Evolutionary conservation across 2,888 invertebrate genomes (phyloP), one percentile per base, ranked within the genome.

Genomic region (Pachydiplax longipennis): DNA sequence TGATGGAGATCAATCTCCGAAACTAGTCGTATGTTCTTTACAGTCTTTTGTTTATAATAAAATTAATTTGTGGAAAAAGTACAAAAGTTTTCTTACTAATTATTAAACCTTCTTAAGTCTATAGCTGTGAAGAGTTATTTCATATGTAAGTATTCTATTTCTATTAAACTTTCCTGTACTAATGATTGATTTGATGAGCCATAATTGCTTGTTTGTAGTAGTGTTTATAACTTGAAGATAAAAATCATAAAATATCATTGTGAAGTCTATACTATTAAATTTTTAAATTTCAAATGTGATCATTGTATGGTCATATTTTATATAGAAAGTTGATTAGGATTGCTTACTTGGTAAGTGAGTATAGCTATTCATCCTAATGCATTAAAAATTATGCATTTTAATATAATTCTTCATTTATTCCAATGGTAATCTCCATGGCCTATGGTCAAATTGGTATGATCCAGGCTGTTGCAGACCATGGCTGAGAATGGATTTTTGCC

Each of bases 381-480:
- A 65, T 15, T 53, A 31, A 8, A 15, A 31, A 18, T 83, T 12
- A 35, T 35, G 3, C 31, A 48, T 12, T 6, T 53, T 83, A 53
- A 83, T 15, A 53, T 13, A 35, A 13, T 31, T 53, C 31, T 83
- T 53, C 83, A 48, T 53, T 53, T 83, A 53, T 83, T 83, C 31
- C 48, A 94, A 98, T 99, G 96, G 96, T 99, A 95, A 99, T 99
- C 95, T 99, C 99, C 92, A 99, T 99, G 98, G 99, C 99, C 91
- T 99, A 99, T 94, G 99, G 99, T 93, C 99, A 99, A 95, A 99
- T 99, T 94, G 99, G 99, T 93, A 99, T 99, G 99, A 99, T 99
- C 95, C 99, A 99, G 96, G 99, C 99, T 90, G 98, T 99, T n/a
- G 99, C 99, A 92, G 99, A 99, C 99, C 94, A 98, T 99, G 99